Evolutionary conservation across 2,113 vertebrate species (phyloP).

Genomic region (Isichthys henryi): DNA sequence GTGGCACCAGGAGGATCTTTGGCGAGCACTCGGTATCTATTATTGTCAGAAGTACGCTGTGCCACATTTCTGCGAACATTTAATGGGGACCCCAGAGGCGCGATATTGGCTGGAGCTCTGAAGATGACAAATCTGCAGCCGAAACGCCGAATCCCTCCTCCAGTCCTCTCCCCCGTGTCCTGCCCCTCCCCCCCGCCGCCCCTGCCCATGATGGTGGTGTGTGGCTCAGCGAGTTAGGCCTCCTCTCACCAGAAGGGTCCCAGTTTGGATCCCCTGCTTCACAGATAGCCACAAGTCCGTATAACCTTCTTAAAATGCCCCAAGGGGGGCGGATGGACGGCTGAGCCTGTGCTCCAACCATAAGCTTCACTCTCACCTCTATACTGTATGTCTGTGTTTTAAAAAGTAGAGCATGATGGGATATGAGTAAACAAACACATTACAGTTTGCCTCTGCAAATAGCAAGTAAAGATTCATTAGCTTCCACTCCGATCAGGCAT

Average conservation of each 20-base stretch:
- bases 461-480: neutral
- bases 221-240: neutral
- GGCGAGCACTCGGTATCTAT: conserved; percentile 9
- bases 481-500: conserved; percentile 14
- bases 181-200: too few relatives aligned
- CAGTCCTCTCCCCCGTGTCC: neutral
- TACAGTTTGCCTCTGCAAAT: neutral
- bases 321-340: neutral
- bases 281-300: neutral
- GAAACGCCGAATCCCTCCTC: neutral
- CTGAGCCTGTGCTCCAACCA: neutral
- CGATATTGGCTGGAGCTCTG: conserved; percentile 9
- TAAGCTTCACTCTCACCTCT: neutral
- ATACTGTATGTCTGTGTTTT: neutral
- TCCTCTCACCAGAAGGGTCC: neutral
- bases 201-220: neutral
- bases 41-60: conserved; percentile 12
- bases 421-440: neutral
- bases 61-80: conserved; percentile 1
- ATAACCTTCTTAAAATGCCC: neutral
- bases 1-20: neutral
- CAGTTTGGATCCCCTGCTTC: neutral
- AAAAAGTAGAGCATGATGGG: neutral
- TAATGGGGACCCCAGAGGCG: conserved; percentile 22
- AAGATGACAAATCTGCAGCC: conserved; percentile 26